Evolutionary conservation across 1,140 invertebrate species (phyloP).

Genomic region (Caenorhabditis tropicalis): DNA sequence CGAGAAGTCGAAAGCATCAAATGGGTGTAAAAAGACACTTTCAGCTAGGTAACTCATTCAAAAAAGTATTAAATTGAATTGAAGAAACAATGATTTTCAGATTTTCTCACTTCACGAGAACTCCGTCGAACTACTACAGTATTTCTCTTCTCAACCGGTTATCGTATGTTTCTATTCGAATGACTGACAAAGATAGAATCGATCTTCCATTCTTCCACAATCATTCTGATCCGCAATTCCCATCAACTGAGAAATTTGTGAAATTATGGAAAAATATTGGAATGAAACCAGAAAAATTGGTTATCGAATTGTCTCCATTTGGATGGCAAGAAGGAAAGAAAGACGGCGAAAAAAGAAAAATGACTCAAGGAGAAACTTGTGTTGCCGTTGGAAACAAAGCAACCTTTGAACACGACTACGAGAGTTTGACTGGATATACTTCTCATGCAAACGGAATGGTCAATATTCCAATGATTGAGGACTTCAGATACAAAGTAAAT

Average conservation of each 20-base stretch:
- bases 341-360: neutral
- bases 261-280: constrained; percentile 7
- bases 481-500: neutral
- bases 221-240: neutral
- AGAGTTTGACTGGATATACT: neutral
- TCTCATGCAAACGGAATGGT: neutral
- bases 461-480: neutral
- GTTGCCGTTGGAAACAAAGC: neutral
- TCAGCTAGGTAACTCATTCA: neutral
- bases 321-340: neutral
- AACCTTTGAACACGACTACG: neutral
- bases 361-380: neutral
- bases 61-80: neutral
- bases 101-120: neutral
- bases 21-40: constrained; percentile 17
- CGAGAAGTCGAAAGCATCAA: neutral
- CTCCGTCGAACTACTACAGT: neutral
- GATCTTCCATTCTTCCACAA: constrained; percentile 35
- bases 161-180: neutral
- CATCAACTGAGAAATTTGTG: constrained; percentile 15
- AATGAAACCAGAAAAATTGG: neutral
- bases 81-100: neutral
- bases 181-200: neutral
- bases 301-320: neutral
- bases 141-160: neutral